phyloP scores from a whole-genome alignment of 1,140 invertebrate species.

The Magallana gigas region DNA sequence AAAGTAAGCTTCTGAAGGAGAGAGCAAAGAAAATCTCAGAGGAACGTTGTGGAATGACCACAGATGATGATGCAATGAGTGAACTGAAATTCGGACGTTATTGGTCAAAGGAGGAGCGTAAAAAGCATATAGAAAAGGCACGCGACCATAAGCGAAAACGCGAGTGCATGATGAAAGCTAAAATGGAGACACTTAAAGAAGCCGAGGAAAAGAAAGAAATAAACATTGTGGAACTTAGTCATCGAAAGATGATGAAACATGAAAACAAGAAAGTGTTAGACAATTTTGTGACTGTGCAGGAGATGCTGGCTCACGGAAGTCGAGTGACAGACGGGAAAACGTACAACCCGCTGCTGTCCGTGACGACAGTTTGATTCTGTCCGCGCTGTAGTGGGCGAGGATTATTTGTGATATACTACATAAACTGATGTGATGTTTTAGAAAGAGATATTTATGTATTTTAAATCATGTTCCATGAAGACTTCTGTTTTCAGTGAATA shows the following conservation, averaged over 20 bases:
- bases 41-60: conserved; percentile 87
- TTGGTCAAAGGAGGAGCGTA: conserved; percentile 90
- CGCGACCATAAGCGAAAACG: conserved; percentile 82
- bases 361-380: conserved; percentile 76
- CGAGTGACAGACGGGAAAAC: conserved; percentile 73
- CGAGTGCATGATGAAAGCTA: conserved; percentile 73
- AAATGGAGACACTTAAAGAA: conserved; percentile 79
- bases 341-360: conserved; percentile 77
- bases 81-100: conserved; percentile 90
- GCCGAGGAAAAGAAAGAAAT: conserved; percentile 74
- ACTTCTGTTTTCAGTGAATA: neutral
- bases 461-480: neutral
- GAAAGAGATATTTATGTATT: neutral
- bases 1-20: conserved; percentile 86
- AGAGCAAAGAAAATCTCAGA: conserved; percentile 85
- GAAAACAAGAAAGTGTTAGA: conserved; percentile 80
- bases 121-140: conserved; percentile 86
- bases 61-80: conserved; percentile 90
- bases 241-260: conserved; percentile 80
- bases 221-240: conserved; percentile 80
- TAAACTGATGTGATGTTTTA: conserved; percentile 2
- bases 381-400: neutral
- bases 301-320: conserved; percentile 80
- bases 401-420: conserved; percentile 22
- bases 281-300: conserved; percentile 81